Base-by-base conservation (phyloP, 1,140 invertebrate species). In the Neodiprion fabricii region DNA sequence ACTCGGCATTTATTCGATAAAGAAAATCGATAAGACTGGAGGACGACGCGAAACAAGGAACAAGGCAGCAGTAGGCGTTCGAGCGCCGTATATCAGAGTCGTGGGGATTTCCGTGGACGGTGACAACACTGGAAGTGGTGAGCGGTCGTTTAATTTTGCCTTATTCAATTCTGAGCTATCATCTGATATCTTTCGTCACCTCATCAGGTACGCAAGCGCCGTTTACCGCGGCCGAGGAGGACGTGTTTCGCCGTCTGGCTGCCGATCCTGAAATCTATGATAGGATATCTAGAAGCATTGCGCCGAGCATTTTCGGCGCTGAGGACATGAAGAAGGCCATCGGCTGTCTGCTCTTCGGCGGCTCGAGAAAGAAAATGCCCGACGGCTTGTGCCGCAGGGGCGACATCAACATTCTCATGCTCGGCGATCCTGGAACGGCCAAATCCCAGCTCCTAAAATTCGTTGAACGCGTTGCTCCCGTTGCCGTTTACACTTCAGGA, bases 401-500 rank as follows among this genome's bases (percentile, higher is more conserved):
- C 8, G 98, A 99, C 83, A 98, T 99, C 72, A 99, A 99, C 86
- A 90, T 99, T 7, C 87, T 99, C 4, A 90, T 99, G 71, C 89
- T 99, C 3, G 99, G 99, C 74, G 99, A 99, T 90, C 99, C 99
- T 47, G 98, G 99, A 83, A 99, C 99, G 7, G 99, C 99, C 9
- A 99, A 99, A 85, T 98, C 97, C 21, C 99, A 99, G 85, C 86
- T 99, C 48, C 88, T 99, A 0, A 99, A 99, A 87, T 99, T 99
- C 89, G 98, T 99, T 2, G 97, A 99, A 87, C 94, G 94, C 83
- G 97, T 98, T 9, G 92, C 98, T 0, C 99, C 99, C 0, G 96
- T 99, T 82, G 97, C 94, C 12, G 95, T 99, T 7, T 99, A 99
- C 83, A 99, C 99, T 0, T 99, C 98, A 0, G 99, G 98, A 2